A percentile compares a stretch with the other conserved stretches of the same genome.
Conservation (phyloP, 2,113 vertebrate genomes). For the Poeciliopsis prolifica region DNA sequence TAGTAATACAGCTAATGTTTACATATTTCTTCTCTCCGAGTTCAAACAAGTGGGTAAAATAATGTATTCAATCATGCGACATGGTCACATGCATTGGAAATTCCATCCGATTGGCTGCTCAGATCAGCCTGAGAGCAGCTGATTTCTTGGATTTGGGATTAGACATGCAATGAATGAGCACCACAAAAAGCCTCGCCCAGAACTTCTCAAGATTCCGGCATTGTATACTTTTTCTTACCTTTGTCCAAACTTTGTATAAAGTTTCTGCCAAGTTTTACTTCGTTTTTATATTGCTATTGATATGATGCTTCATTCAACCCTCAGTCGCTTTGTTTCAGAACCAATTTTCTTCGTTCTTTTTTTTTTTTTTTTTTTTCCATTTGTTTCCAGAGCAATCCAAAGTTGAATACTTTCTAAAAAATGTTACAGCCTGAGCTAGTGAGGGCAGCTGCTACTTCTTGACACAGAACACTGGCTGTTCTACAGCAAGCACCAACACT, state of each 20-base stretch:
- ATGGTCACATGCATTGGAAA: too few species aligned
- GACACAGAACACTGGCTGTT: too few species aligned
- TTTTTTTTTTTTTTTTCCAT: neutral
- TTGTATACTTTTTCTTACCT: neutral
- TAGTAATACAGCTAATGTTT: too few species aligned
- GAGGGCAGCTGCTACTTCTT: too few species aligned
- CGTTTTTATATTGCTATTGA: neutral
- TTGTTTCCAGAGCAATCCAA: neutral
- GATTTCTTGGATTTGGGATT: neutral
- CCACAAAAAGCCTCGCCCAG: too few species aligned
- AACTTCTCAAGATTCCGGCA: too few species aligned
- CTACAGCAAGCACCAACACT: too few species aligned
- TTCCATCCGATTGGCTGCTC: too few species aligned
- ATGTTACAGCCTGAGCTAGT: neutral
- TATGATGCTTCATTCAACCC: neutral
- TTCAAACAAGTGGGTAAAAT: too few species aligned
- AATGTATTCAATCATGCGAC: too few species aligned
- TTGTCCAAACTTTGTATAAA: neutral
- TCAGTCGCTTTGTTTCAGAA: neutral
- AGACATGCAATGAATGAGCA: too few species aligned
- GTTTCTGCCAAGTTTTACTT: neutral
- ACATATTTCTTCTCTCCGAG: too few species aligned
- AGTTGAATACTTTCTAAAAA: neutral
- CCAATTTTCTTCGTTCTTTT: neutral
- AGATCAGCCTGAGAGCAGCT: neutral